Conservation (phyloP, 35 echinoderm and acorn worm genomes). For the Stichopus chloronotus region DNA sequence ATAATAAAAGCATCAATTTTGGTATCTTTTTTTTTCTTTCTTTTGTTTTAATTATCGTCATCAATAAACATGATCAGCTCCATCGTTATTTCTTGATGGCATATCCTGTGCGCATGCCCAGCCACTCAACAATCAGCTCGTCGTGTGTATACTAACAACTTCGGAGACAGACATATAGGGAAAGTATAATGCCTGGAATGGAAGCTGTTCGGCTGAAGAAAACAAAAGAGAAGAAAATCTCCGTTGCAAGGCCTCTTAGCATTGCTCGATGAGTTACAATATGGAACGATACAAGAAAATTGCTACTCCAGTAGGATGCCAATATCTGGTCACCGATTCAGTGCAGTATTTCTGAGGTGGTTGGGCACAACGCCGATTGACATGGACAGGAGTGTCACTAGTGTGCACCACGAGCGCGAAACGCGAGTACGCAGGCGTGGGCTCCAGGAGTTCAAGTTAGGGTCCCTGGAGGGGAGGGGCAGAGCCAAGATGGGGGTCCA, state of each 20-base stretch:
- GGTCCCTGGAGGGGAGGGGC: no score
- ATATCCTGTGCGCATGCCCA: neutral
- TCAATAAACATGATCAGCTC: neutral
- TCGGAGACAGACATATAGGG: neutral
- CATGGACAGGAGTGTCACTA: no score
- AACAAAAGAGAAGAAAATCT: no score
- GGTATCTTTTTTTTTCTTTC: neutral
- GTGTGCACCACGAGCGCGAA: no score
- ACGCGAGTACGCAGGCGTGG: no score
- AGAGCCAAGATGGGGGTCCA: no score
- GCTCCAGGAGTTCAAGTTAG: no score
- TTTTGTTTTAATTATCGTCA: neutral
- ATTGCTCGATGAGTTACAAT: no score
- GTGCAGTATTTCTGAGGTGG: neutral
- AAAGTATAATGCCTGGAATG: no score
- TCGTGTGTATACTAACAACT: neutral
- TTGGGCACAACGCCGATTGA: neutral
- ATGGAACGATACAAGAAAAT: no score
- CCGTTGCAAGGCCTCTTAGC: no score
- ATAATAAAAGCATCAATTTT: neutral
- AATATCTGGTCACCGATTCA: neutral
- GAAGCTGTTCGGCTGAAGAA: no score
- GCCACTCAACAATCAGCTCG: neutral
- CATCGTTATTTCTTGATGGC: neutral
- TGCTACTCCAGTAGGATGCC: neutral